phyloP scores from a whole-genome alignment of 64 coral and sea anemone genomes.

The Pocillopora damicornis region DNA sequence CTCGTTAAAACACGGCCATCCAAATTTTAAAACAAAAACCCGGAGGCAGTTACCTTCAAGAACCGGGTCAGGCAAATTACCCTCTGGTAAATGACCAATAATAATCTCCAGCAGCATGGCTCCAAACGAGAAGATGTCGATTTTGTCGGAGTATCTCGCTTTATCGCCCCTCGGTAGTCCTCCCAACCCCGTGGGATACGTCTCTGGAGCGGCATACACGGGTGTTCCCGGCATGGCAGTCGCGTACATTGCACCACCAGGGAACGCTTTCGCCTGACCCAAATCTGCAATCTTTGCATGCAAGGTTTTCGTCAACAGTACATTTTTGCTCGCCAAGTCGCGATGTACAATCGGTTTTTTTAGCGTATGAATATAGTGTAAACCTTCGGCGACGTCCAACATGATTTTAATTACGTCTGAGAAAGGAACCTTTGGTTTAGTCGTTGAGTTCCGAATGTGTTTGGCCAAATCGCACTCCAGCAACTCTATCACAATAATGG shows the following conservation, averaged over 20 bases:
- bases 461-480: conserved; percentile 61
- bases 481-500: conserved; percentile 81
- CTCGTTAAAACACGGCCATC: not conserved
- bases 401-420: conserved; percentile 61
- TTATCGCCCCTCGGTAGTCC: conserved; percentile 2
- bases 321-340: conserved; percentile 83
- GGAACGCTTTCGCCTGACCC: conserved; percentile 71
- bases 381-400: conserved; percentile 67
- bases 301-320: conserved; percentile 51
- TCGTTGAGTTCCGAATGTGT: conserved; percentile 22
- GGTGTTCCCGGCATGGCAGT: conserved; percentile 59
- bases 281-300: conserved; percentile 85
- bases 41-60: conserved; percentile 37
- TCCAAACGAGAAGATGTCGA: conserved; percentile 89
- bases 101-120: conserved; percentile 68
- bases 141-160: conserved; percentile 65
- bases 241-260: conserved; percentile 74
- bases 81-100: conserved; percentile 64
- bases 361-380: conserved; percentile 61
- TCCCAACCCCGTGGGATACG: conserved; percentile 36
- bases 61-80: conserved; percentile 43
- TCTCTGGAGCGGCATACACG: conserved; percentile 86
- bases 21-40: not conserved
- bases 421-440: conserved; percentile 55
- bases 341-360: conserved; percentile 58